Evolutionary conservation across 2,113 vertebrate species (phyloP), one percentile per base, ranked within the genome.

Genomic region (Solea senegalensis): DNA sequence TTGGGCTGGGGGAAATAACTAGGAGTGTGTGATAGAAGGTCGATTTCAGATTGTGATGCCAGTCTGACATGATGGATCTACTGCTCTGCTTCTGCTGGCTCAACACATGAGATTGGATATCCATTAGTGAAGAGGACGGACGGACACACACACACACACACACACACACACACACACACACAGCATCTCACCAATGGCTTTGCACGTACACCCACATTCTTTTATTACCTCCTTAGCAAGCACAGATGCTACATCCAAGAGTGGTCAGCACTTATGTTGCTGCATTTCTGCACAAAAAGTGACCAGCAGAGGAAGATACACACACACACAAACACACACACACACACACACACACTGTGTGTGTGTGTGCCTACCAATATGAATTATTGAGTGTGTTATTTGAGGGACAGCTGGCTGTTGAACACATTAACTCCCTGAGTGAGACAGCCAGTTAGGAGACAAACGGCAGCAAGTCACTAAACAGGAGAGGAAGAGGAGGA

Each of bases 301-400:
- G 64, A 75, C 76, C 74, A 63, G 48, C 67, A 52, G 69, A 46
- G 55, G 9, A 16, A 41, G 26, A 50, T 54, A 49, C 59, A 46
- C 58, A 63, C 64, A 40, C 75, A 45, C 46, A 45, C 27, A 68
- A 41, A 39, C 55, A 49, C 46, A 39, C 26, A 44, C 58, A 46
- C 34, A 8, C n/a, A n/a, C n/a, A n/a, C n/a, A n/a, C n/a, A n/a
- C n/a, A n/a, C n/a, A n/a, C n/a, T n/a, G n/a, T 34, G 52, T 27
- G 66, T 61, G 59, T 75, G 68, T 69, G 72, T 21, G 41, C 52
- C 8, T 50, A 59, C 65, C 70, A 16, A 43, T 82, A 88, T 92
- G 87, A 92, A 91, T 92, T 85, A 92, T 92, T 92, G 83, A 92
- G 86, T 77, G 86, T 89, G 89, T 92, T 92, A 91, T 92, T 92